Evolutionary conservation across 1,140 invertebrate genomes (phyloP).

Genomic region (Drosophila tani): DNA sequence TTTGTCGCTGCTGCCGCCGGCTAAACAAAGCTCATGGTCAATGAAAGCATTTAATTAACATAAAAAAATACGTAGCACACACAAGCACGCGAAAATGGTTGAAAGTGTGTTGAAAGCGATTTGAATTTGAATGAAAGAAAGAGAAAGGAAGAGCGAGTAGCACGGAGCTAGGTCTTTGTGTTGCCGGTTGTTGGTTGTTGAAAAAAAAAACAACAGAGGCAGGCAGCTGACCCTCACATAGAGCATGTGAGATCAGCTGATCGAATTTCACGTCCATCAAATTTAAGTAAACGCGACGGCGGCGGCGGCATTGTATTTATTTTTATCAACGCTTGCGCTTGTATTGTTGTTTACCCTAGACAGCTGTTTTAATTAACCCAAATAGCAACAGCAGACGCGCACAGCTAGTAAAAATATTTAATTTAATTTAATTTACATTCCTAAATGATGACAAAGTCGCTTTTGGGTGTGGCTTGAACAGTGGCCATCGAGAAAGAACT

Average conservation of each 20-base stretch:
- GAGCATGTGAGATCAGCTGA: constrained; percentile 69
- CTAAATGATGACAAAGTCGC: constrained; percentile 23
- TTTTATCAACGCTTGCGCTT: constrained; percentile 40
- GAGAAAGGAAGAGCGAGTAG: constrained; percentile 15
- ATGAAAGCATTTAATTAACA: constrained; percentile 82
- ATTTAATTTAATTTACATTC: constrained; percentile 49
- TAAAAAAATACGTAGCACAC: constrained; percentile 51
- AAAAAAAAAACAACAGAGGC: constrained; percentile 24
- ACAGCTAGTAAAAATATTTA: constrained; percentile 43
- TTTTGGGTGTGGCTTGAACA: neutral
- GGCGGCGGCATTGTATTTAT: constrained; percentile 52
- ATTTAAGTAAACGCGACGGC: constrained; percentile 45
- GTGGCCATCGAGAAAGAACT: neutral
- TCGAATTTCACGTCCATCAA: constrained; percentile 72
- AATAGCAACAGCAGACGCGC: constrained; percentile 51
- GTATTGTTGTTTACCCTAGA: constrained; percentile 55
- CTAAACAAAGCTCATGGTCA: constrained; percentile 69
- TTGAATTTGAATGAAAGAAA: constrained; percentile 64
- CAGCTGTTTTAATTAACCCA: constrained; percentile 81
- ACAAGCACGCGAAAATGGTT: constrained; percentile 56
- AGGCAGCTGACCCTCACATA: constrained; percentile 59
- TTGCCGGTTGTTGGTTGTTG: constrained; percentile 45
- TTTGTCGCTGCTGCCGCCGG: constrained; percentile 22
- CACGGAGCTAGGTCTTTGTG: constrained; percentile 26
- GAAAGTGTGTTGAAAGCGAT: constrained; percentile 53